phyloP scores from a whole-genome alignment of 2,888 invertebrate species.

The Clepsis dumicolana region DNA sequence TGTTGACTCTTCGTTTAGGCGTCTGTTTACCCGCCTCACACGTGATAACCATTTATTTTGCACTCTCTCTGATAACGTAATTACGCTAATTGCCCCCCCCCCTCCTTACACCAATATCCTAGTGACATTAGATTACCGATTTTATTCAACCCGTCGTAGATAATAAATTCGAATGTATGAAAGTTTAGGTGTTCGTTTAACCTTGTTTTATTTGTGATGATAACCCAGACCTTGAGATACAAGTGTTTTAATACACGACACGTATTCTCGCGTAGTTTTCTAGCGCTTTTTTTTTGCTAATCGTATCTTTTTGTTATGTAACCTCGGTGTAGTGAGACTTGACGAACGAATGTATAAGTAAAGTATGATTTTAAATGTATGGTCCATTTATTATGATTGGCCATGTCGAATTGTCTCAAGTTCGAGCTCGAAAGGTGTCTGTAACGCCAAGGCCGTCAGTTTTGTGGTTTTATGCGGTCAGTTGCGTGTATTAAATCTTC shows the following conservation, averaged over 20 bases:
- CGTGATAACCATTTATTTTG: constrained; percentile 49
- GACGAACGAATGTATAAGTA: background rate
- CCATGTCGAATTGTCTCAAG: background rate
- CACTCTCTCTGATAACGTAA: constrained; percentile 43
- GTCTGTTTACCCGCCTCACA: constrained; percentile 10
- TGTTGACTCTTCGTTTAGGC: constrained; percentile 2
- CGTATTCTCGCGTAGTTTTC: constrained; percentile 27
- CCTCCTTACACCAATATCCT: constrained; percentile 11
- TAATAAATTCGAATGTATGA: constrained; percentile 18
- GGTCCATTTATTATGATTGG: background rate
- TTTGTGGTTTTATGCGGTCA: background rate
- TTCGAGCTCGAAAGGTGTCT: background rate
- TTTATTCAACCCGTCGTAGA: background rate
- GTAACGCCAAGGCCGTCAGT: background rate
- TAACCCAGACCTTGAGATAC: constrained; percentile 55
- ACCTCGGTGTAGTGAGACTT: background rate
- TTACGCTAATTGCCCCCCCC: constrained; percentile 33
- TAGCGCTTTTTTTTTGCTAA: background rate
- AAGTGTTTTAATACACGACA: constrained; percentile 41
- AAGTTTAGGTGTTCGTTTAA: constrained; percentile 17
- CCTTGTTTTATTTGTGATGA: constrained; percentile 39
- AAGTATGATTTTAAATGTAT: background rate
- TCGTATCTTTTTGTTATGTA: background rate
- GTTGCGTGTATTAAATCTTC: background rate
- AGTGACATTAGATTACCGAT: constrained; percentile 17